A percentile compares a stretch with the other conserved stretches of the same genome.
These are phyloP conservation scores for Lagorchestes hirsutus DNA, from an alignment of 2,797 vertebrate genomes.

Conservation along the genomic window DNA sequence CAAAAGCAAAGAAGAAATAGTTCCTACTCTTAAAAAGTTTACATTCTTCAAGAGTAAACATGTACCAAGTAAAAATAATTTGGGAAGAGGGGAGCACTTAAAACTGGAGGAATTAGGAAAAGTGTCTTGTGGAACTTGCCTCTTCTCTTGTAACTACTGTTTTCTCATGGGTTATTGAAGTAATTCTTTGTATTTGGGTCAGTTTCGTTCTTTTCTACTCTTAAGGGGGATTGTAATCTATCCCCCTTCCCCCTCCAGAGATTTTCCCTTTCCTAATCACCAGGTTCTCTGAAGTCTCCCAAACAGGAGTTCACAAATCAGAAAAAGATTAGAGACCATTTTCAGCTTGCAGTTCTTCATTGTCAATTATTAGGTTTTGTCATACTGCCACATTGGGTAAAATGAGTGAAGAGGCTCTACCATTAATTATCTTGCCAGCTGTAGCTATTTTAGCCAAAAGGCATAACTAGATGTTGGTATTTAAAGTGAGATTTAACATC, in stretches of 20 bases:
- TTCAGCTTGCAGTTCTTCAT: neutral
- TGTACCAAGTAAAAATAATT: too few species aligned
- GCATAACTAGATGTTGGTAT: too few species aligned
- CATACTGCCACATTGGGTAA: neutral
- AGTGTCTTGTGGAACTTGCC: neutral
- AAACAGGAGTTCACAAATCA: slow-evolving; percentile 5
- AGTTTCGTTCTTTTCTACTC: too few species aligned
- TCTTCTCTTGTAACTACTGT: slow-evolving; percentile 7
- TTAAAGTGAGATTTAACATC: too few species aligned
- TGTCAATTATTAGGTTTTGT: slow-evolving; percentile 14
- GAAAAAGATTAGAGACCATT: neutral
- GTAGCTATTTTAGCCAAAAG: too few species aligned
- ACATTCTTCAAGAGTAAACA: too few species aligned
- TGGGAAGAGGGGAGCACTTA: too few species aligned
- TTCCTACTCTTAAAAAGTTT: too few species aligned
- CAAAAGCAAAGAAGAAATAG: too few species aligned
- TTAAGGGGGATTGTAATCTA: too few species aligned
- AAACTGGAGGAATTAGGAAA: neutral
- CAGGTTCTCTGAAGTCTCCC: slow-evolving; percentile 12
- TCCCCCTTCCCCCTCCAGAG: too few species aligned
- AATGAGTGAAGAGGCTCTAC: neutral
- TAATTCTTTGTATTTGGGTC: slow-evolving; percentile 3
- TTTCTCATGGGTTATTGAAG: neutral
- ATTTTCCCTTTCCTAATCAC: neutral
- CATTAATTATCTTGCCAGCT: too few species aligned